Conservation (phyloP, 2,888 invertebrate genomes). For the Nineta flava region DNA sequence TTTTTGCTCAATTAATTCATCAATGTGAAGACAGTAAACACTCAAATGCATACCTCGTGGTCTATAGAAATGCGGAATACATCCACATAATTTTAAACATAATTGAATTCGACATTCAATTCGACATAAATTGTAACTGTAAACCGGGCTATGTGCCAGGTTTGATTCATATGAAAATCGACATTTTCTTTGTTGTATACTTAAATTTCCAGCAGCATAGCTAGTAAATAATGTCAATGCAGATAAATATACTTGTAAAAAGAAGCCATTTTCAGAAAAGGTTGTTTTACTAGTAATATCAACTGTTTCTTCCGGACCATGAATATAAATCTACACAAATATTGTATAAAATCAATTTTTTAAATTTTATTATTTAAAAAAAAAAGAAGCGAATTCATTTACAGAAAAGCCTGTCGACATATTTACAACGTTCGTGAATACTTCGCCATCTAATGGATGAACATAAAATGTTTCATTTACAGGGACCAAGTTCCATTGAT, state of each 20-base stretch:
- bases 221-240: constrained; percentile 24
- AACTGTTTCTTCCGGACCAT: constrained; percentile 50
- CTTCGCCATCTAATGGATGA: constrained; percentile 57
- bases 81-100: constrained; percentile 44
- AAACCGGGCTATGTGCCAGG: constrained; percentile 46
- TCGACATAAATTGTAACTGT: constrained; percentile 51
- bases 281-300: constrained; percentile 38
- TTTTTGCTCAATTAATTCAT: too few species aligned
- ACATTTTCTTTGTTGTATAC: constrained; percentile 49
- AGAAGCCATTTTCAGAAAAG: constrained; percentile 20
- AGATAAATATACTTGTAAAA: constrained; percentile 22
- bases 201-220: constrained; percentile 25
- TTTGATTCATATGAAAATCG: constrained; percentile 49
- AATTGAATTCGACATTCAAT: constrained; percentile 53
- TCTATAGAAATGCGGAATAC: constrained; percentile 60
- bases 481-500: constrained; percentile 35
- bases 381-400: too few species aligned
- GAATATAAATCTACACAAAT: constrained; percentile 37
- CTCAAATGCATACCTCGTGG: constrained; percentile 44
- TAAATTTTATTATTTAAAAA: too few species aligned
- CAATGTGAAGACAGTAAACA: too few species aligned
- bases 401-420: constrained; percentile 49
- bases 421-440: constrained; percentile 58
- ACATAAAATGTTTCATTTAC: constrained; percentile 35
- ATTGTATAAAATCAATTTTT: not conserved